Conservation (phyloP, 2,113 vertebrate species). For the Cygnus buccinator region DNA sequence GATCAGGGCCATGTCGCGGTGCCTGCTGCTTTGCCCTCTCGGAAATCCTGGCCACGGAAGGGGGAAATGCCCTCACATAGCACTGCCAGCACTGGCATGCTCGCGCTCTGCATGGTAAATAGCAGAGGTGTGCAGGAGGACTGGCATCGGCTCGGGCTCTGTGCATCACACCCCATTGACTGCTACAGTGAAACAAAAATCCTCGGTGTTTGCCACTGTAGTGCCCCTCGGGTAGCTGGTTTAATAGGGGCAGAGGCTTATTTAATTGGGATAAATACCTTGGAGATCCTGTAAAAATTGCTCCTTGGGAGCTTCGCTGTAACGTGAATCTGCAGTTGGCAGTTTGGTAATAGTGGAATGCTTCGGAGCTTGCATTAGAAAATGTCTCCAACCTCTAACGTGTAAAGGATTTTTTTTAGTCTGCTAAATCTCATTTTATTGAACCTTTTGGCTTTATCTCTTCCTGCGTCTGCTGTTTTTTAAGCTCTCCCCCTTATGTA, state of each 20-base stretch:
- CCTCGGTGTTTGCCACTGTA: background rate
- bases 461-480: conserved; percentile 28
- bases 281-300: background rate
- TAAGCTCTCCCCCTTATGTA: conserved; percentile 68
- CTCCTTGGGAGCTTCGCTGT: background rate
- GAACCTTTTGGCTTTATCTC: conserved; percentile 59
- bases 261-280: conserved; percentile 27
- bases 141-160: background rate
- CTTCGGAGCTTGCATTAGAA: background rate
- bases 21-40: background rate
- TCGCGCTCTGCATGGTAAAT: background rate
- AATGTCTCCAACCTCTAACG: background rate
- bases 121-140: background rate
- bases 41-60: fast-evolving
- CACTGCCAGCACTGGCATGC: background rate
- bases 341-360: background rate
- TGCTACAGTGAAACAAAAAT: background rate
- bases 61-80: background rate
- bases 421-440: conserved; percentile 12
- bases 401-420: background rate
- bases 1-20: fast-evolving
- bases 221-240: background rate
- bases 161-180: background rate
- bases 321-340: background rate
- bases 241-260: background rate